phyloP scores from a whole-genome alignment of 2,797 vertebrate species.

The Aldrovandia affinis region DNA sequence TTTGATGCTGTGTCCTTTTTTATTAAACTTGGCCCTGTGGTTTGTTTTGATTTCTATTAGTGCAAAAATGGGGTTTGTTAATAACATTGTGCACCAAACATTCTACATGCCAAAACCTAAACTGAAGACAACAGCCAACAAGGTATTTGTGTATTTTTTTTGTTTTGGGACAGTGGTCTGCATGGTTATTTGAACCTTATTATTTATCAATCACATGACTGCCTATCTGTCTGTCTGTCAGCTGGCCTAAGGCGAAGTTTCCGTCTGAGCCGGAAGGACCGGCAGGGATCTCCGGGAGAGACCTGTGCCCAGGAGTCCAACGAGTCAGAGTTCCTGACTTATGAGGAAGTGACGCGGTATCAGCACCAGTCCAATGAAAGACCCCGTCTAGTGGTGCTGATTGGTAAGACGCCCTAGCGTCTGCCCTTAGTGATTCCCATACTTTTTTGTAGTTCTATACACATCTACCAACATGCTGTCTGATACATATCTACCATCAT shows the following conservation, averaged over 20 bases:
- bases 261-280: slow-evolving; percentile 80
- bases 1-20: not conserved
- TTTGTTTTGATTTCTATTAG: not conserved
- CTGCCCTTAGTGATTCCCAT: not conserved
- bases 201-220: not conserved
- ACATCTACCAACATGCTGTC: not conserved
- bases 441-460: not conserved
- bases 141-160: not conserved
- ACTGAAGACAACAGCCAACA: not conserved
- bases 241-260: slow-evolving; percentile 89
- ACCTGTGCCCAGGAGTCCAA: slow-evolving; percentile 59
- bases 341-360: slow-evolving; percentile 88
- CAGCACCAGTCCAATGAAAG: slow-evolving; percentile 78
- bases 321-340: slow-evolving; percentile 79
- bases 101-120: not conserved
- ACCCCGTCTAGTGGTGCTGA: slow-evolving; percentile 86
- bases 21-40: not conserved
- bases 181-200: not conserved
- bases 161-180: not conserved
- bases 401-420: slow-evolving; percentile 71
- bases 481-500: not conserved
- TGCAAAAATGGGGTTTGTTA: not conserved
- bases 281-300: slow-evolving; percentile 68
- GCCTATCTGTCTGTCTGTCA: slow-evolving; percentile 49
- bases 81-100: not conserved